phyloP scores from a whole-genome alignment of 2,113 vertebrate species.

The Ophthalmolycus amberensis region DNA sequence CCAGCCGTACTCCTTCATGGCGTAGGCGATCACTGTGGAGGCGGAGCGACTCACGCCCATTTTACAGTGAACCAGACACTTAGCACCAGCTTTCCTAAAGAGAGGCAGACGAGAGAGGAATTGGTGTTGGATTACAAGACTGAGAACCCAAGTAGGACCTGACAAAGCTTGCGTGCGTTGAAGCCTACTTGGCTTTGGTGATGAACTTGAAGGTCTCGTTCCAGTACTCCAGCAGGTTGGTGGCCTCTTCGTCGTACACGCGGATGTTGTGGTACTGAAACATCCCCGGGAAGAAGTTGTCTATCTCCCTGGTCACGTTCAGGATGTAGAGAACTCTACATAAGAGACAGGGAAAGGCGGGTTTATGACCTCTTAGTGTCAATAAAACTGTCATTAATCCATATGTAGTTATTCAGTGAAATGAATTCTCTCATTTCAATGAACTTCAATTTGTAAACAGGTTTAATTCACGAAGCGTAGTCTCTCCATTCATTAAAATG shows the following conservation, averaged over 20 bases:
- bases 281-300: constrained; percentile 97
- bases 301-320: constrained; percentile 97
- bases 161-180: neutral
- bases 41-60: constrained; percentile 98
- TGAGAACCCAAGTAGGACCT: neutral
- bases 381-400: neutral
- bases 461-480: neutral
- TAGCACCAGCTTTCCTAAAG: constrained; percentile 92
- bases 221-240: constrained; percentile 97
- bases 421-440: neutral
- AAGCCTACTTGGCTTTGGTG: constrained; percentile 94
- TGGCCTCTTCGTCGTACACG: constrained; percentile 97
- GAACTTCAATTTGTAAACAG: neutral
- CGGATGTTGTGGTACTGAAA: constrained; percentile 98
- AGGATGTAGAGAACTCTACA: constrained; percentile 93
- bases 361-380: neutral
- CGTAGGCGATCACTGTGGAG: constrained; percentile 97
- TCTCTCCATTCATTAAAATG: neutral
- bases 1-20: constrained; percentile 99
- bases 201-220: constrained; percentile 99
- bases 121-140: neutral
- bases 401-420: neutral
- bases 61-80: constrained; percentile 99
- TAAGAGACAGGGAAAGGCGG: neutral
- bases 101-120: neutral